Evolutionary conservation across 2,113 vertebrate species (phyloP), one percentile per base, ranked within the genome.

Genomic region (Emberiza fucata): DNA sequence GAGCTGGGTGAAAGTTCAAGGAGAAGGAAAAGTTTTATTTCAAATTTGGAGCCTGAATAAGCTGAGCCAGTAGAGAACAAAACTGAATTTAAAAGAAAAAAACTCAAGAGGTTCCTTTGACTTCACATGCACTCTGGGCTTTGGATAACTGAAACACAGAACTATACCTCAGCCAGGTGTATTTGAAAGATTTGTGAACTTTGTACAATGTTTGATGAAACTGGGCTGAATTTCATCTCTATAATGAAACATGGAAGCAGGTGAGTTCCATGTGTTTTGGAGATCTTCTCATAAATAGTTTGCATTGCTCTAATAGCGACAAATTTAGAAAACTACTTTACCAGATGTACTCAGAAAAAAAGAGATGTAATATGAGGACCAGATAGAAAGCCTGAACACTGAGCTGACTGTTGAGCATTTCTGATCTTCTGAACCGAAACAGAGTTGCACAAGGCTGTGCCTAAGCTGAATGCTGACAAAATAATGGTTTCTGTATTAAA

Each of bases 281-380:
- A 80, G 44, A 68, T 90, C 81, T 95, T 94, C 65, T 95, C 86
- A 71, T 86, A 81, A 95, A 95, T 94, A 95, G 60, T 86, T 96
- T 92, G 87, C 90, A 96, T 95, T 92, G 27, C 81, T 93, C 14
- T 92, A 90, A 90, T 90, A 95, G 82, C 1, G 25, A 93, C 79
- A 86, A 95, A 95, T 93, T 93, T 88, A 93, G 69, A 86, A 95
- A 97, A 95, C 54, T 93, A 64, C 79, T 63, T 88, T 95, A 88
- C 92, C 96, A 96, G 89, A 96, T 95, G 89, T 85, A 94, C 0
- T 0, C 50, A 91, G 23, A 53, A 65, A 40, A 72, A 69, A 81
- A 47, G 39, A 10, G 4, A 60, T 88, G 70, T 57, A 94, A 94
- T 88, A 90, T 66, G 85, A 96, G 71, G 85, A 88, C 54, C 81